Evolutionary conservation across 2,797 vertebrate species (phyloP).

Genomic region (Chelonia mydas): DNA sequence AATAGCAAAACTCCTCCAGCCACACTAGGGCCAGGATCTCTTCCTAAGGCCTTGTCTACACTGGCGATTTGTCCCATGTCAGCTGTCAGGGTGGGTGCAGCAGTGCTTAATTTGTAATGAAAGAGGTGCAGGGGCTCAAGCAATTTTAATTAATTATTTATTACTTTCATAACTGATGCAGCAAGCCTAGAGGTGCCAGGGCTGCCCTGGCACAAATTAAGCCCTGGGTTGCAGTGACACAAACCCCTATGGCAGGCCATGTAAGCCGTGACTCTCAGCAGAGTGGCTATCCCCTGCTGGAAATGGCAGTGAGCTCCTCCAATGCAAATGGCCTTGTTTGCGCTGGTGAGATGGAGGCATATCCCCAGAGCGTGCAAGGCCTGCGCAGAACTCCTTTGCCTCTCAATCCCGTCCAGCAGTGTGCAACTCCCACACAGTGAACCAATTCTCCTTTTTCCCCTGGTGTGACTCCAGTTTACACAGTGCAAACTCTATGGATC

Average conservation of each 20-base stretch:
- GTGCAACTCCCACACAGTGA: neutral
- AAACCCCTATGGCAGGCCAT: neutral
- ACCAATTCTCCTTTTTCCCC: neutral
- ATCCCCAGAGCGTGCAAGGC: neutral
- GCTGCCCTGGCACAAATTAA: rapidly evolving
- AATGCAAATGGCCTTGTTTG: neutral
- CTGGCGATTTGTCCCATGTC: neutral
- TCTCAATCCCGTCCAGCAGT: neutral
- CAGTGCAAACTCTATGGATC: neutral
- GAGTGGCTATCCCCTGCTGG: neutral
- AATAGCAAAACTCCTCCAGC: neutral
- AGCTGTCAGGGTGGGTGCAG: neutral
- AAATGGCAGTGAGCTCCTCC: neutral
- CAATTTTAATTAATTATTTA: too few relatives aligned
- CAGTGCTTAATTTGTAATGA: too few relatives aligned
- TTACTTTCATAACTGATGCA: too few relatives aligned
- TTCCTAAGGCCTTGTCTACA: neutral
- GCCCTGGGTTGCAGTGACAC: neutral
- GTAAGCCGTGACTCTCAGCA: neutral
- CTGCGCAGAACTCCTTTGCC: neutral
- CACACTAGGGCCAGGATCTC: neutral
- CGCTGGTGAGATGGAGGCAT: rapidly evolving
- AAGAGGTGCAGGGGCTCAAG: too few relatives aligned
- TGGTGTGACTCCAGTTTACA: neutral
- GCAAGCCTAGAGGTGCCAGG: too few relatives aligned